phyloP scores from a whole-genome alignment of 2,113 vertebrate species.

The Cyphomyrus discorhynchus region DNA sequence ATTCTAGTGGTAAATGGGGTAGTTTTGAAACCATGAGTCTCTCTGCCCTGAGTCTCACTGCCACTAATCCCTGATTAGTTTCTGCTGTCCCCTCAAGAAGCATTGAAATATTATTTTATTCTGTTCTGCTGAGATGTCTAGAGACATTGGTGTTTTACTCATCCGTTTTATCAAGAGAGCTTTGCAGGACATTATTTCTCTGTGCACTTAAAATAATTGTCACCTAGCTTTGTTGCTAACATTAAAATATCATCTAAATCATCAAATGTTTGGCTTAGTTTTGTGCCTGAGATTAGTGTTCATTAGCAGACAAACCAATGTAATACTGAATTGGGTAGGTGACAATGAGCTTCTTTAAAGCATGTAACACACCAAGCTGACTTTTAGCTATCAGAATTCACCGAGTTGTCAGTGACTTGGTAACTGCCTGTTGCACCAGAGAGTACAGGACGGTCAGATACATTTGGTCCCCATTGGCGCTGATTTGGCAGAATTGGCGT shows the following conservation, averaged over 20 bases:
- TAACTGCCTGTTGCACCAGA: background rate
- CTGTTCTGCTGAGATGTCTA: background rate
- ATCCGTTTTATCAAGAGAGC: background rate
- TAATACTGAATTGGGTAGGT: background rate
- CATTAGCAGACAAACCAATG: background rate
- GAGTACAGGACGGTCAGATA: background rate
- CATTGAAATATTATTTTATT: background rate
- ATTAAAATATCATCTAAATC: background rate
- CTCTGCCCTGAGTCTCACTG: background rate
- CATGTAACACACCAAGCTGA: background rate
- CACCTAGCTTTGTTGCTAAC: background rate
- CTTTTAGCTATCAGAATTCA: background rate
- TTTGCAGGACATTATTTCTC: background rate
- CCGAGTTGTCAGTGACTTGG: background rate
- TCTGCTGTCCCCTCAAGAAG: background rate
- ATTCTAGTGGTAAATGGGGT: background rate
- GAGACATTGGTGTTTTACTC: background rate
- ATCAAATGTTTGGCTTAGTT: background rate
- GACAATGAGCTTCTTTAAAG: background rate
- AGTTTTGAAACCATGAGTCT: background rate
- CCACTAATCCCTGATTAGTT: slow-evolving; percentile 1
- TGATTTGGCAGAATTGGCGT: background rate
- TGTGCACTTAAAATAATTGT: background rate
- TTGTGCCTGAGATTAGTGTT: background rate
- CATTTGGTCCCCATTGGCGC: background rate